These are phyloP conservation scores for Anadara kagoshimensis DNA, from an alignment of 1,140 invertebrate species.

Conservation along the genomic window DNA sequence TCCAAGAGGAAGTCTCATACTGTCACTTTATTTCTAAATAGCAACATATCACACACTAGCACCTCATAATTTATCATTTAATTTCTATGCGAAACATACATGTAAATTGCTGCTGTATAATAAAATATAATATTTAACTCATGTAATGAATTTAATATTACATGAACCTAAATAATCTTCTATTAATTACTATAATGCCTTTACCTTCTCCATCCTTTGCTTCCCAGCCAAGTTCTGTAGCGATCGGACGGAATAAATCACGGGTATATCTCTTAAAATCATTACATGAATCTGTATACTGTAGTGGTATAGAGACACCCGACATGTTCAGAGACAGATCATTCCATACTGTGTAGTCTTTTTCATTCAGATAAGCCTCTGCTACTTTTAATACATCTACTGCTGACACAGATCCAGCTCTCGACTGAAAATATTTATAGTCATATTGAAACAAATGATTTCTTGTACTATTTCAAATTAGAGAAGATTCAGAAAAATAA, in stretches of 20 bases:
- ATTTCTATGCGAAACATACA: no score
- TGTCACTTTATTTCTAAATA: no score
- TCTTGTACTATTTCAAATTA: no score
- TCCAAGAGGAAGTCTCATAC: no score
- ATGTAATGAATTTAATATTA: no score
- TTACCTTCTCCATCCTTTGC: conserved; percentile 70
- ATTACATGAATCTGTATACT: conserved; percentile 83
- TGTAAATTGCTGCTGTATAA: no score
- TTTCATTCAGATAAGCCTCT: conserved; percentile 87
- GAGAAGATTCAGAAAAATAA: neutral
- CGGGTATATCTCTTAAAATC: conserved; percentile 84
- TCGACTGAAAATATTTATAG: conserved; percentile 76
- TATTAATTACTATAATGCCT: neutral
- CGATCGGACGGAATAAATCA: conserved; percentile 82
- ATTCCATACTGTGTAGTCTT: conserved; percentile 95
- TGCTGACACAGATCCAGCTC: conserved; percentile 88
- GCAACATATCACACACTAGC: no score
- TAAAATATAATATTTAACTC: no score
- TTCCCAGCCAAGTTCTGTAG: conserved; percentile 82
- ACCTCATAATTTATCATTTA: no score
- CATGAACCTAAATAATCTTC: no score
- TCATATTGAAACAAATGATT: no score
- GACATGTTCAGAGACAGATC: conserved; percentile 87
- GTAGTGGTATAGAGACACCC: conserved; percentile 82
- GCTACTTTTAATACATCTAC: conserved; percentile 85